phyloP scores from a whole-genome alignment of 1,140 invertebrate genomes.

The Drosophila auraria region DNA sequence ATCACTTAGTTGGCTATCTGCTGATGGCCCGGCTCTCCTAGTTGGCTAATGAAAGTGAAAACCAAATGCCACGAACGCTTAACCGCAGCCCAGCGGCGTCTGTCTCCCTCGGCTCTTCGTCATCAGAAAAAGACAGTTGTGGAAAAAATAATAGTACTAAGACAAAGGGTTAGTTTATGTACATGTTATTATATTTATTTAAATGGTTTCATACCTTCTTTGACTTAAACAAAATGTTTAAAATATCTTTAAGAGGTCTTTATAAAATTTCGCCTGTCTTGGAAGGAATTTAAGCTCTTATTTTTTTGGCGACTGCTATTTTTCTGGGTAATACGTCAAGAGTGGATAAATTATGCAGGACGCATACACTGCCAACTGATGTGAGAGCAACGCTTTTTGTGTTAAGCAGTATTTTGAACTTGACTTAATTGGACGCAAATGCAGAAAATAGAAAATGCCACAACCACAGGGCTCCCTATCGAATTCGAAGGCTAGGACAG shows the following conservation, averaged over 20 bases:
- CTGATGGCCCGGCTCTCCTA: slow-evolving; percentile 18
- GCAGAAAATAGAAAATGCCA: slow-evolving; percentile 64
- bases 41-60: slow-evolving; percentile 66
- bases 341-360: slow-evolving; percentile 68
- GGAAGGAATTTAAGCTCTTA: fast-evolving
- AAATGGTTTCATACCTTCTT: background rate
- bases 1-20: slow-evolving; percentile 54
- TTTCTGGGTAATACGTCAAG: background rate
- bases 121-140: background rate
- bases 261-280: background rate
- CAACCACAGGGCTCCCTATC: slow-evolving; percentile 47
- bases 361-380: slow-evolving; percentile 36
- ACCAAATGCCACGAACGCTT: slow-evolving; percentile 38
- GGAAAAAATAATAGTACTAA: too few relatives aligned
- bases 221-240: background rate
- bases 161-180: too few relatives aligned
- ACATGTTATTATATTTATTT: background rate
- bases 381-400: slow-evolving; percentile 50
- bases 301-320: background rate
- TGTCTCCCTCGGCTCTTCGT: background rate
- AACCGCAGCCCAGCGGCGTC: slow-evolving; percentile 3
- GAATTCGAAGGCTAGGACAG: slow-evolving; percentile 14
- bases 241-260: too few relatives aligned
- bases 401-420: slow-evolving; percentile 74
- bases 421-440: slow-evolving; percentile 73